phyloP scores from a whole-genome alignment of 2,888 invertebrate species.

The Hypomecis atomaria region DNA sequence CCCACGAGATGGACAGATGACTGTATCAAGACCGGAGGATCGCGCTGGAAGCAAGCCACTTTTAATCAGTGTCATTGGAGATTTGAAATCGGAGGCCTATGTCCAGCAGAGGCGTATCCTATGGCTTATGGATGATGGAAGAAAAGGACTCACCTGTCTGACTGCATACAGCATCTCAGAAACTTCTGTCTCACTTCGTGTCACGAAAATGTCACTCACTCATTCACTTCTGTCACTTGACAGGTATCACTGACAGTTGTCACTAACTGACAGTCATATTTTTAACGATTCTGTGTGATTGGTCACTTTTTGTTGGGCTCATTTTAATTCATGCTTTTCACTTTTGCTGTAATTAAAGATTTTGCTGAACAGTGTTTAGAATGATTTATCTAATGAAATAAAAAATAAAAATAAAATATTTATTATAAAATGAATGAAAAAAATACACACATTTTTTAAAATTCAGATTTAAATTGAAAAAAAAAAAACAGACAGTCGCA shows the following conservation, averaged over 20 bases:
- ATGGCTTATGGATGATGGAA: no score
- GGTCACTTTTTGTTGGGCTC: slow-evolving; percentile 29
- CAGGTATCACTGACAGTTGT: background rate
- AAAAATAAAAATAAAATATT: background rate
- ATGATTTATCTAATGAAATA: background rate
- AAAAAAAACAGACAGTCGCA: no score
- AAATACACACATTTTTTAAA: no score
- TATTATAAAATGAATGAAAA: no score
- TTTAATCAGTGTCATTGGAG: no score
- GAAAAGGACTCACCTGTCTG: slow-evolving; percentile 64
- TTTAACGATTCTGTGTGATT: slow-evolving; percentile 15
- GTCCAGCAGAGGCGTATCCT: no score
- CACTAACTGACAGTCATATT: slow-evolving; percentile 34
- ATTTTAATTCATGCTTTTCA: slow-evolving; percentile 26
- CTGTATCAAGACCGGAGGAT: no score
- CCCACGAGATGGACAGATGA: no score
- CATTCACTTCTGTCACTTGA: slow-evolving; percentile 8
- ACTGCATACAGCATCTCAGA: slow-evolving; percentile 76
- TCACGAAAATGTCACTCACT: slow-evolving; percentile 31
- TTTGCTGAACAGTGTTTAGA: slow-evolving; percentile 19
- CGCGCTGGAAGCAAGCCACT: no score
- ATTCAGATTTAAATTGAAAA: no score
- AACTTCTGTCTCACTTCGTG: slow-evolving; percentile 51
- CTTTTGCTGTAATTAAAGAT: slow-evolving; percentile 19
- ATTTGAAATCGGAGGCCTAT: no score